Evolutionary conservation across 2,113 vertebrate species (phyloP).

Genomic region (Willisornis vidua): DNA sequence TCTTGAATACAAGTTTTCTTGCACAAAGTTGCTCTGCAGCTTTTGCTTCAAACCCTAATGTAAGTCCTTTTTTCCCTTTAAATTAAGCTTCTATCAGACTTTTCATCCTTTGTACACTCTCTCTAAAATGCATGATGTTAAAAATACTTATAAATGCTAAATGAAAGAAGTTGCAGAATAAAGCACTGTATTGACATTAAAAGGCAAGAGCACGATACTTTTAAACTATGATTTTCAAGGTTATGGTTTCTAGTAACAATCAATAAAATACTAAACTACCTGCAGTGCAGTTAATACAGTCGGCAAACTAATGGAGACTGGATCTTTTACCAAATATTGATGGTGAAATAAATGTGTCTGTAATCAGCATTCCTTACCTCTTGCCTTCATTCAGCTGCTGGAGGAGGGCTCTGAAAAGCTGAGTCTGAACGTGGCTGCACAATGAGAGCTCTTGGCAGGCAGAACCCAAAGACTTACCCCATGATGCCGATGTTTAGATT

Average conservation of each 20-base stretch:
- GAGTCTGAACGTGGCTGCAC: constrained; percentile 67
- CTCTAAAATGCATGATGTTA: not conserved
- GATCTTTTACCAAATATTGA: not conserved
- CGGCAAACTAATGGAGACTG: not conserved
- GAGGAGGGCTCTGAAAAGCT: constrained; percentile 69
- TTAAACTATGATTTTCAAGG: not conserved
- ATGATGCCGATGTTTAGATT: constrained; percentile 63
- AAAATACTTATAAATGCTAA: not conserved
- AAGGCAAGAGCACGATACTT: not conserved
- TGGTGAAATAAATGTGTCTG: not conserved
- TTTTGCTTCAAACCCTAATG: not conserved
- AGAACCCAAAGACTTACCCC: constrained; percentile 65
- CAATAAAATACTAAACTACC: not conserved
- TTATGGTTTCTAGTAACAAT: not conserved
- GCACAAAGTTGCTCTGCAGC: not conserved
- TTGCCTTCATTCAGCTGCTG: constrained; percentile 56
- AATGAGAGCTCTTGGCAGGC: constrained; percentile 72
- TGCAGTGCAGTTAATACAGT: accelerated
- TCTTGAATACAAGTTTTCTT: not conserved
- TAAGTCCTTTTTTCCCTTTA: not conserved
- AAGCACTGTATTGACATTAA: not conserved
- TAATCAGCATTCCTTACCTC: constrained; percentile 44
- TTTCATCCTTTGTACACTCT: not conserved
- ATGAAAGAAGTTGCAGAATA: not conserved
- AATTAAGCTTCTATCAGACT: not conserved